These are phyloP conservation scores for Porites divaricata DNA, from an alignment of 92 coral and sea anemone species.

Conservation along the genomic window DNA sequence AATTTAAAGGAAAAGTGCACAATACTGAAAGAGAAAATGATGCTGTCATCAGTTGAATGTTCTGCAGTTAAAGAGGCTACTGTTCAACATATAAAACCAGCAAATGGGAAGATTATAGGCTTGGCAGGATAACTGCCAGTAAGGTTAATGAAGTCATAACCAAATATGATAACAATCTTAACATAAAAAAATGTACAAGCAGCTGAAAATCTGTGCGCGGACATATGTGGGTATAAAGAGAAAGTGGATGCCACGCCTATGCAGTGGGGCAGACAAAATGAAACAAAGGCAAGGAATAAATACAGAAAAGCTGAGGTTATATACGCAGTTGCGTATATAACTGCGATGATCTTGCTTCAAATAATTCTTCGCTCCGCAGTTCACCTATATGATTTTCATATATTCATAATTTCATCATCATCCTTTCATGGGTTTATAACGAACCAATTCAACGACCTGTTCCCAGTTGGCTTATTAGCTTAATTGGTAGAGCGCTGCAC, in stretches of 20 bases:
- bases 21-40: slow-evolving; percentile 5
- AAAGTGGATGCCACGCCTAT: neutral
- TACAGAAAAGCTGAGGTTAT: too few relatives aligned
- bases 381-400: too few relatives aligned
- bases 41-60: neutral
- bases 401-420: too few relatives aligned
- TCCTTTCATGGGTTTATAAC: too few relatives aligned
- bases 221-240: slow-evolving; percentile 5
- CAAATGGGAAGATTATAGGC: neutral
- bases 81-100: slow-evolving; percentile 10
- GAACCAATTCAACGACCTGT: too few relatives aligned
- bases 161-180: slow-evolving; percentile 7
- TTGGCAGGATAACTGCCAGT: slow-evolving; percentile 28
- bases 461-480: too few relatives aligned
- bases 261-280: slow-evolving; percentile 38
- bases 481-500: too few relatives aligned
- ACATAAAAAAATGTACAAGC: neutral
- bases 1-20: slow-evolving; percentile 14
- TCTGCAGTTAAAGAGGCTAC: neutral
- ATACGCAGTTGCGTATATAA: too few relatives aligned
- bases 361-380: too few relatives aligned
- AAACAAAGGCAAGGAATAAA: slow-evolving; percentile 14
- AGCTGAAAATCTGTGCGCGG: slow-evolving; percentile 32
- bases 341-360: too few relatives aligned
- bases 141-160: slow-evolving; percentile 31